phyloP scores from a whole-genome alignment of 2,797 vertebrate genomes.

The Ispidina lecontei region DNA sequence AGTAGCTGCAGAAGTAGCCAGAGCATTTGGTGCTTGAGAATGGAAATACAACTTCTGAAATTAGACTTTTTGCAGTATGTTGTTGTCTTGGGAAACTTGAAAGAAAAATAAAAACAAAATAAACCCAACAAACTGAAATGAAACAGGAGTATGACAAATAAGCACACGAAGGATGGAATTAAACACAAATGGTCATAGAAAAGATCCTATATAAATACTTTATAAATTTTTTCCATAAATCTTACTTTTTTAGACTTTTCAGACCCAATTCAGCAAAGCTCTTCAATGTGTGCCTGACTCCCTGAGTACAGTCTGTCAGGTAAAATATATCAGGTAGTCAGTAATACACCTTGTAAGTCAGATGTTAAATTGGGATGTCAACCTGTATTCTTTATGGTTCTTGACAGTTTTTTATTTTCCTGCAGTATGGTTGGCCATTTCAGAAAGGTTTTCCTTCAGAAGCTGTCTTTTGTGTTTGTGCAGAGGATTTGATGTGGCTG shows the following conservation, averaged over 20 bases:
- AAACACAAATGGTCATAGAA: background rate
- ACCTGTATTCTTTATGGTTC: background rate
- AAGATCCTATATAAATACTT: background rate
- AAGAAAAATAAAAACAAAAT: too few species aligned
- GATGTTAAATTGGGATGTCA: background rate
- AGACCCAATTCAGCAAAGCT: background rate
- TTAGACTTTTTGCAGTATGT: background rate
- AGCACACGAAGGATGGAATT: background rate
- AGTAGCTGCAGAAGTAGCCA: background rate
- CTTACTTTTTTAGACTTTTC: background rate
- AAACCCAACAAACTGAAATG: too few species aligned
- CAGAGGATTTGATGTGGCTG: slow-evolving; percentile 22
- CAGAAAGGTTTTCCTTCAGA: background rate
- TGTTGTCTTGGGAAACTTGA: background rate
- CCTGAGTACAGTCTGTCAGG: background rate
- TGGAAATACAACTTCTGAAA: background rate
- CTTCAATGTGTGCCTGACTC: background rate
- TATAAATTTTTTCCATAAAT: background rate
- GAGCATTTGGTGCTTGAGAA: background rate
- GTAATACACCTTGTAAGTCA: background rate
- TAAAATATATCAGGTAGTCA: fast-evolving
- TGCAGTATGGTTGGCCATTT: background rate
- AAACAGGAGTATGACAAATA: background rate
- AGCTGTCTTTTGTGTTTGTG: slow-evolving; percentile 2
- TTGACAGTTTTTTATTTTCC: background rate